phyloP scores from a whole-genome alignment of 37 sponge, comb jelly and placozoan genomes.

The Beroe ovata region DNA sequence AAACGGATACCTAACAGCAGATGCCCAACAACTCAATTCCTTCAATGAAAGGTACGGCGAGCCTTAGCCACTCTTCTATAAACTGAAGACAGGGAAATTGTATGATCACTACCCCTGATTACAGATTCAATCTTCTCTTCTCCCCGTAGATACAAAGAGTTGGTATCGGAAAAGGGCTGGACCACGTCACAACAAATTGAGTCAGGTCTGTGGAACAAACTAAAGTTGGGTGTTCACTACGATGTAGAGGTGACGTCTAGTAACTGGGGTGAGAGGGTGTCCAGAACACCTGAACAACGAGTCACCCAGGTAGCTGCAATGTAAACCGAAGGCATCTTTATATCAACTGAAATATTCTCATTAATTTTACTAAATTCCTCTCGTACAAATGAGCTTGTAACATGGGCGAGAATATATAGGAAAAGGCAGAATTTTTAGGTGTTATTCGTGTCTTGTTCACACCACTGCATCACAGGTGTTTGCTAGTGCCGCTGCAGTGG shows the following conservation, averaged over 20 bases:
- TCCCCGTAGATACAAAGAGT: not conserved
- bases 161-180: conserved; percentile 7
- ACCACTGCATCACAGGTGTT: conserved; percentile 47
- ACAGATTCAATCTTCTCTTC: not conserved
- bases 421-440: too few species aligned
- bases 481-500: conserved; percentile 46
- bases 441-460: too few species aligned
- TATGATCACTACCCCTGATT: too few species aligned
- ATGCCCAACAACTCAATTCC: not conserved
- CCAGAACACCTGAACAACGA: not conserved
- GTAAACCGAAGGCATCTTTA: too few species aligned
- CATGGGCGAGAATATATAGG: too few species aligned
- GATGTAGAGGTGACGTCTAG: conserved; percentile 30
- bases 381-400: too few species aligned
- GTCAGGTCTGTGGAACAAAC: conserved; percentile 14
- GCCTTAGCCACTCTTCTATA: too few species aligned
- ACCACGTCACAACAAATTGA: not conserved
- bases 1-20: conserved; percentile 39
- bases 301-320: conserved; percentile 42
- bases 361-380: too few species aligned
- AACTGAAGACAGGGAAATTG: too few species aligned
- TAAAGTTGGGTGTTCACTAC: conserved; percentile 49
- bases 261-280: not conserved
- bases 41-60: conserved; percentile 20
- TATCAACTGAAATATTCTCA: too few species aligned